Evolutionary conservation across 2,113 vertebrate species (phyloP), one percentile per base, ranked within the genome.

Genomic region (Corynorhinus townsendii): DNA sequence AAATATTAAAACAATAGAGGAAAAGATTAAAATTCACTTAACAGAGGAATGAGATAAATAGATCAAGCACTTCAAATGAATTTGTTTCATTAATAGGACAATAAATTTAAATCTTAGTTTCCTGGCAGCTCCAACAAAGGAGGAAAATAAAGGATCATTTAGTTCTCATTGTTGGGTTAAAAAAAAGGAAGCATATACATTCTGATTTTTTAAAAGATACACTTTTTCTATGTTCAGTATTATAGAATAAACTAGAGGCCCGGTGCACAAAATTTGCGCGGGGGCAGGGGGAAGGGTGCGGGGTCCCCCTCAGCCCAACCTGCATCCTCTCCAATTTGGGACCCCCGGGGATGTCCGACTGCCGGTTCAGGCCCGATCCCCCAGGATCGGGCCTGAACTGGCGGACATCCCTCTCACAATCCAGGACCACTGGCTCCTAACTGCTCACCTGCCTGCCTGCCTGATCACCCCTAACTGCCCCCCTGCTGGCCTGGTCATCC

Each of bases 61-160:
- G 33, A 87, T 30, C 16, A 28, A 93, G 77, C 81, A 33, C 56
- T 88, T 76, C n/a, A 95, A 95, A 17, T 54, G 66, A 95, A 20
- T 90, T 75, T 0, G 43, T 86, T 79, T 80, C 15, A 80, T 38
- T 90, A 76, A 72, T 54, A 54, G 6, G 45, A 26, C 71, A 87
- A 93, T 35, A 66, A 92, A 84, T 81, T 92, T 87, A 91, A 87
- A 82, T 76, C 43, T 80, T 82, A 47, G 38, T 73, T 71, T 90
- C 40, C n/a, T 77, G 79, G 9, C 38, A 82, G 72, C 71, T 92
- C 81, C 5, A 10, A 87, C 52, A 83, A 87, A 87, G 54, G 14
- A 6, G 45, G 1, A 11, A 93, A 69, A 49, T 56, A 75, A 7
- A 83, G 9, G 9, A 15, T 56, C 40, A 68, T 54, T 82, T 68